Evolutionary conservation across 2,888 invertebrate species (phyloP).

Genomic region (Adelognathus sp.): DNA sequence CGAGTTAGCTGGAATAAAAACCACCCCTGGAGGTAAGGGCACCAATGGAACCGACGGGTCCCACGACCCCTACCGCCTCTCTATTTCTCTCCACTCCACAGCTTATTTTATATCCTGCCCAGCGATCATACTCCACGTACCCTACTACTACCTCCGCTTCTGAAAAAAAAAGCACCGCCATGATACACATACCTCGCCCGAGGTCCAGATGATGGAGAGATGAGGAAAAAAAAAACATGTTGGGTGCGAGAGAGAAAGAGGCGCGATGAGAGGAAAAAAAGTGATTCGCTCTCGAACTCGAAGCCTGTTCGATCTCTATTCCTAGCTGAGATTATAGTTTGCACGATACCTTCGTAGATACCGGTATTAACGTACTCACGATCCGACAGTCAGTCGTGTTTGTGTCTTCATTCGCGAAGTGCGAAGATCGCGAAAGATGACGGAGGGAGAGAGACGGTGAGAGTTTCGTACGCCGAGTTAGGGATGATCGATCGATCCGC

Average conservation of each 20-base stretch:
- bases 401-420: background rate
- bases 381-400: background rate
- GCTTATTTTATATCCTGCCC: slow-evolving; percentile 43
- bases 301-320: slow-evolving; percentile 51
- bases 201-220: slow-evolving; percentile 45
- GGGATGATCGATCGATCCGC: slow-evolving; percentile 4
- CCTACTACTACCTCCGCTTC: slow-evolving; percentile 49
- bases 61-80: slow-evolving; percentile 60
- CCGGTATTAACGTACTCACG: background rate
- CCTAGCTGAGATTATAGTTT: slow-evolving; percentile 47
- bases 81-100: slow-evolving; percentile 23
- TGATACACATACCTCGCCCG: slow-evolving; percentile 49
- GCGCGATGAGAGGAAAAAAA: slow-evolving; percentile 28
- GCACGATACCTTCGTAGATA: slow-evolving; percentile 30
- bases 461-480: background rate
- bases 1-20: slow-evolving; percentile 76
- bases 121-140: slow-evolving; percentile 31
- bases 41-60: slow-evolving; percentile 74
- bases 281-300: slow-evolving; percentile 26
- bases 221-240: slow-evolving; percentile 10
- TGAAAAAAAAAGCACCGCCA: slow-evolving; percentile 58
- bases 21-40: slow-evolving; percentile 76
- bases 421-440: background rate
- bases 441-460: background rate
- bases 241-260: slow-evolving; percentile 12